Evolutionary conservation across 2,113 vertebrate genomes (phyloP).

Genomic region (Gambusia affinis): DNA sequence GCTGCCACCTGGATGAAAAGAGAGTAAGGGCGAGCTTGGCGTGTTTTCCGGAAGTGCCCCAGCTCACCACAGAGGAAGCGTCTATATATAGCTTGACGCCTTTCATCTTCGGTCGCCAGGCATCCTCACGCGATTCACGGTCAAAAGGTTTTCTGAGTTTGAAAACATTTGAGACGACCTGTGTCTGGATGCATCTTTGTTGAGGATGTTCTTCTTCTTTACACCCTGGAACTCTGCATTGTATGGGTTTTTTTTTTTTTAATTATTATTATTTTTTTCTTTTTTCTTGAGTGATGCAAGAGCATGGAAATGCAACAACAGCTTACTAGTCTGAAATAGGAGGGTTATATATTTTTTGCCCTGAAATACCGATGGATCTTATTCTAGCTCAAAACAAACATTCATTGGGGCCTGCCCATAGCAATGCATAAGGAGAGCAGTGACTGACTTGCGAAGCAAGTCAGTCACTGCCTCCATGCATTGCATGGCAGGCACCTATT

Average conservation of each 20-base stretch:
- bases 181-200: neutral
- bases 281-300: conserved; percentile 53
- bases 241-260: too few species aligned
- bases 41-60: conserved; percentile 57
- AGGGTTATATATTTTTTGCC: conserved; percentile 2
- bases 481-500: too few species aligned
- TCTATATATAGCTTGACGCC: conserved; percentile 63
- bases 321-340: conserved; percentile 35
- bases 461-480: too few species aligned
- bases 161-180: conserved; percentile 18
- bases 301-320: conserved; percentile 53
- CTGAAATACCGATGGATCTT: conserved; percentile 26
- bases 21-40: conserved; percentile 14
- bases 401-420: too few species aligned
- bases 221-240: conserved; percentile 24
- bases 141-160: conserved; percentile 22
- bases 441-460: too few species aligned
- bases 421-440: too few species aligned
- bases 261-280: neutral
- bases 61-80: conserved; percentile 53
- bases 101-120: conserved; percentile 50
- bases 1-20: conserved; percentile 26
- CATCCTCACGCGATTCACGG: conserved; percentile 35
- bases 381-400: conserved; percentile 26
- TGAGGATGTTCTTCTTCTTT: conserved; percentile 7